Conservation (phyloP, 2,888 invertebrate species). For the Drosophila robusta region DNA sequence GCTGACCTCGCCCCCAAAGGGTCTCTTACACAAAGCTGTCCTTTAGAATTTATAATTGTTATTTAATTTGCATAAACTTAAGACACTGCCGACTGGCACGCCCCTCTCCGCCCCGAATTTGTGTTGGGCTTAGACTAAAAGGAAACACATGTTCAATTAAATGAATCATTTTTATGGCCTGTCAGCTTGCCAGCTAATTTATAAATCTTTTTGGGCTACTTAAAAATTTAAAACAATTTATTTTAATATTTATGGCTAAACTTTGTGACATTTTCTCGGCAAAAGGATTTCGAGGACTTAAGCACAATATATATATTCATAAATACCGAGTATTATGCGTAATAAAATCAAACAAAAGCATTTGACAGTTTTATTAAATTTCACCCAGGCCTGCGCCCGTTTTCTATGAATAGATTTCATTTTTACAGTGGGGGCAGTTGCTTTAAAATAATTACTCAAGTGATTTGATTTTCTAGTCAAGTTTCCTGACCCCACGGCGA, state of each 20-base stretch:
- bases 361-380: conserved; percentile 72
- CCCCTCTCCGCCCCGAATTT: background rate
- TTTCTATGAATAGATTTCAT: conserved; percentile 19
- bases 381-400: conserved; percentile 3
- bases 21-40: conserved; percentile 26
- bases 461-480: conserved; percentile 20
- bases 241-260: conserved; percentile 74
- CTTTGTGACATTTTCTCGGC: conserved; percentile 39
- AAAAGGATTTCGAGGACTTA: conserved; percentile 39
- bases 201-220: conserved; percentile 39
- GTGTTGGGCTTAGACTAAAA: conserved; percentile 22
- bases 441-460: conserved; percentile 50
- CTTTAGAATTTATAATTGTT: conserved; percentile 72
- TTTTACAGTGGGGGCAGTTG: background rate
- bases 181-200: conserved; percentile 39
- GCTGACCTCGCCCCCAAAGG: conserved; percentile 41
- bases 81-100: conserved; percentile 10
- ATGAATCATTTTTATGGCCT: conserved; percentile 66
- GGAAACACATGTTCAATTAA: conserved; percentile 57
- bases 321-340: conserved; percentile 44
- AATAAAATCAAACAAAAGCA: conserved; percentile 53
- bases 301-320: conserved; percentile 34
- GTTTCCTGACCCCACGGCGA: conserved; percentile 1
- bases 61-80: conserved; percentile 77
- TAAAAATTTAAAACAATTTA: conserved; percentile 56